Percentiles rank a stretch among this genome's conserved stretches.
Evolutionary conservation across 2,797 vertebrate genomes (phyloP).

Genomic region (Paratrypauchen microcephalus): DNA sequence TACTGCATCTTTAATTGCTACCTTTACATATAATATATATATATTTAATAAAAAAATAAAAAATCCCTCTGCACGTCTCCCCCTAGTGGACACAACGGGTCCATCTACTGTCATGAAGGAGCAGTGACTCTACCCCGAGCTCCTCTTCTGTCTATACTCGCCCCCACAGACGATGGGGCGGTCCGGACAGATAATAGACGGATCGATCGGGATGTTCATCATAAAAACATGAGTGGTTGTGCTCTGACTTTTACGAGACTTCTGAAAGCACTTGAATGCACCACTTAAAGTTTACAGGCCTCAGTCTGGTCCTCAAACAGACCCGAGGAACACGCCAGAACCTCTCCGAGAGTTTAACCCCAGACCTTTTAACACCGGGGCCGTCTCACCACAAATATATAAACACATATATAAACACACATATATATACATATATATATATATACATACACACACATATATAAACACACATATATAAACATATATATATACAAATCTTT

Average conservation of each 20-base stretch:
- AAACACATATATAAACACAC: too few relatives aligned
- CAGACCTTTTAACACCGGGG: slow-evolving; percentile 11
- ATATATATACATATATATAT: too few relatives aligned
- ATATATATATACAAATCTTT: too few relatives aligned
- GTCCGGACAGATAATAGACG: neutral
- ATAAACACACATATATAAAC: too few relatives aligned
- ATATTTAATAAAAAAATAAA: too few relatives aligned
- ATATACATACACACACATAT: too few relatives aligned
- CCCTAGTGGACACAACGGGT: too few relatives aligned
- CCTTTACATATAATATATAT: too few relatives aligned
- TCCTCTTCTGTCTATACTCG: neutral
- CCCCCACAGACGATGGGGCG: neutral
- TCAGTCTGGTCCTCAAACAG: neutral
- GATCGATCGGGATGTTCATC: neutral
- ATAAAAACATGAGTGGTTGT: neutral
- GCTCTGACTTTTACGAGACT: neutral
- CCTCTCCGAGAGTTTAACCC: neutral
- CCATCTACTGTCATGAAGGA: too few relatives aligned
- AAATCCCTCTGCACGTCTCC: too few relatives aligned
- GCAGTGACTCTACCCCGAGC: too few relatives aligned
- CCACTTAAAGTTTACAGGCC: slow-evolving; percentile 8
- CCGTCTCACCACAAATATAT: neutral
- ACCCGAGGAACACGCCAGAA: neutral
- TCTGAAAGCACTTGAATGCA: neutral
- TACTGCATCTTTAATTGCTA: too few relatives aligned